phyloP scores from a whole-genome alignment of 2,113 vertebrate species.

The Diadophis punctatus region DNA sequence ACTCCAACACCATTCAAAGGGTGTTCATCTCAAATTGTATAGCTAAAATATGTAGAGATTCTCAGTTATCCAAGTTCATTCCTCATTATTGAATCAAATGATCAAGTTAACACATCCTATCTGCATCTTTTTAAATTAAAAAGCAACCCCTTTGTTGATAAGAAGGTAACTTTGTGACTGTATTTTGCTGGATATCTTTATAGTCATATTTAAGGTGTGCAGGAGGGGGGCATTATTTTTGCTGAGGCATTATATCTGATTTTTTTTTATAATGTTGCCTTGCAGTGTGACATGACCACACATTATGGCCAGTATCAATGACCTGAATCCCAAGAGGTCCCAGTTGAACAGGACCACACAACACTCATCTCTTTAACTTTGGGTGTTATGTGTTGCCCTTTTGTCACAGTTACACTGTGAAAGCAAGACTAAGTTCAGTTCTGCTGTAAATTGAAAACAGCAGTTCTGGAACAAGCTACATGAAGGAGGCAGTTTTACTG shows the following conservation, averaged over 20 bases:
- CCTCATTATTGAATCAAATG: background rate
- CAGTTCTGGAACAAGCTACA: background rate
- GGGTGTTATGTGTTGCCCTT: background rate
- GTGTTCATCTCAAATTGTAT: too few relatives aligned
- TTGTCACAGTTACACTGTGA: background rate
- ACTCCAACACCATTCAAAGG: too few relatives aligned
- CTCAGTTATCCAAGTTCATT: too few relatives aligned
- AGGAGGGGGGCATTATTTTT: background rate
- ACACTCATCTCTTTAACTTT: rapidly evolving
- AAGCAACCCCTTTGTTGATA: background rate
- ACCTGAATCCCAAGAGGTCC: background rate
- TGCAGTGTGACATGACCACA: background rate
- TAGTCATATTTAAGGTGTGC: background rate
- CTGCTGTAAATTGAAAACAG: background rate
- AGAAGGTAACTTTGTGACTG: background rate
- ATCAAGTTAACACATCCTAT: background rate
- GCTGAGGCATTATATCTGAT: background rate
- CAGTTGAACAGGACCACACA: background rate
- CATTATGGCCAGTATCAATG: background rate
- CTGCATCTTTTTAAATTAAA: background rate
- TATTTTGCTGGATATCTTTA: background rate
- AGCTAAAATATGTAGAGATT: too few relatives aligned
- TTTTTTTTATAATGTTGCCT: background rate
- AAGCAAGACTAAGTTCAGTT: background rate
- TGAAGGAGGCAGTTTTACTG: background rate